Evolutionary conservation across 2,797 vertebrate genomes (phyloP).

Genomic region (Chanos chanos): DNA sequence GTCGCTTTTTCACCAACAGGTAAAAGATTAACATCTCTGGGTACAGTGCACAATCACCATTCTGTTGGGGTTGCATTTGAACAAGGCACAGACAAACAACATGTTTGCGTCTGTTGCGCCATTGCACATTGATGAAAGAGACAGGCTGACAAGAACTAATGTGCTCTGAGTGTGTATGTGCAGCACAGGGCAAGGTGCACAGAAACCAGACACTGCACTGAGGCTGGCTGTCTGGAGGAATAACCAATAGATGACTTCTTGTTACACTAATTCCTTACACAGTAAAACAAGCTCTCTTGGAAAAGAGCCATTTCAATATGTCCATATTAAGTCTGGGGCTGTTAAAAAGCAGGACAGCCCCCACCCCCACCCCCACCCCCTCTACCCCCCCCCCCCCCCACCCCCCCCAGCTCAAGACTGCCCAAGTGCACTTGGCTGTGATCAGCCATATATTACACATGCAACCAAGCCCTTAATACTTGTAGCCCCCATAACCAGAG

Average conservation of each 20-base stretch:
- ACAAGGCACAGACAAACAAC: conserved; percentile 71
- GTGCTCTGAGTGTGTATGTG: conserved; percentile 63
- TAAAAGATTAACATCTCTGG: conserved; percentile 82
- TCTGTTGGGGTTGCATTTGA: conserved; percentile 74
- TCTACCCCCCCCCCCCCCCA: neutral
- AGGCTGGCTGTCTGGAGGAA: conserved; percentile 80
- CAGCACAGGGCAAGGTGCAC: conserved; percentile 75
- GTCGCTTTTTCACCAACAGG: conserved; percentile 80
- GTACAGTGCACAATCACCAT: conserved; percentile 76
- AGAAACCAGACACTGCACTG: conserved; percentile 81
- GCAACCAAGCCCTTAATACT: neutral
- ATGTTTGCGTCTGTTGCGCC: conserved; percentile 77
- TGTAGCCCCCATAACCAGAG: neutral
- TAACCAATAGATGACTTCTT: conserved; percentile 91
- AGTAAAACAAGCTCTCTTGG: conserved; percentile 82
- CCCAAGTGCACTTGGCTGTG: neutral
- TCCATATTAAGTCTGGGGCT: conserved; percentile 68
- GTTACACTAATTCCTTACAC: conserved; percentile 85
- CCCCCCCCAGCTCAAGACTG: conserved; percentile 1
- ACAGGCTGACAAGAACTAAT: conserved; percentile 79
- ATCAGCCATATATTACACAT: conserved; percentile 1
- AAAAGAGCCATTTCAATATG: conserved; percentile 83
- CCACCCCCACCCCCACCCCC: conserved; percentile 41
- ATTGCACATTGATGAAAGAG: conserved; percentile 76
- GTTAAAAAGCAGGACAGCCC: conserved; percentile 62